A percentile compares a stretch with the other conserved stretches of the same genome.
These are phyloP conservation scores for Oreortyx pictus DNA, from an alignment of 2,797 vertebrate species.

Conservation along the genomic window DNA sequence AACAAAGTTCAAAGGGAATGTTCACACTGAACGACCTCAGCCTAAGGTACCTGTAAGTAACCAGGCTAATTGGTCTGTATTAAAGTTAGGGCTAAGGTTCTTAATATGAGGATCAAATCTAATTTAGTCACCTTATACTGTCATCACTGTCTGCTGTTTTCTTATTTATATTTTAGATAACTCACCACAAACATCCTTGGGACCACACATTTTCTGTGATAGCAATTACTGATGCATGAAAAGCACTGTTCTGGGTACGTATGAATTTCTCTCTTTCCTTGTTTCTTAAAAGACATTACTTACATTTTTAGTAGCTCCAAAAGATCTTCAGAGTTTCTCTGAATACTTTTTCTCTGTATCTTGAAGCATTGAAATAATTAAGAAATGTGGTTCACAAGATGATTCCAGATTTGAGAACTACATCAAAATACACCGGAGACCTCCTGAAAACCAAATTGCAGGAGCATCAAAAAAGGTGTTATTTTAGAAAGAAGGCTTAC, in stretches of 20 bases:
- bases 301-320: not conserved
- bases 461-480: not conserved
- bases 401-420: not conserved
- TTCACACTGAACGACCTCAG: not conserved
- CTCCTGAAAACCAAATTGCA: not conserved
- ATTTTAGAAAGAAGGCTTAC: not conserved
- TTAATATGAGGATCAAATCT: not conserved
- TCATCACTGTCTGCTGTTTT: not conserved
- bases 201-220: not conserved
- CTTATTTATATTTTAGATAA: not conserved
- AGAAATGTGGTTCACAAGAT: not conserved
- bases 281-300: not conserved
- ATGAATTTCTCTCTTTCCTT: not conserved
- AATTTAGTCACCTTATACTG: not conserved
- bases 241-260: not conserved
- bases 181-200: not conserved
- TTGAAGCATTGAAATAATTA: not conserved
- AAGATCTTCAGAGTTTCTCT: not conserved
- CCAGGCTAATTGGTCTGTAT: not conserved
- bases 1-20: not conserved
- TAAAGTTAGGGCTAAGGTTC: not conserved
- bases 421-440: not conserved
- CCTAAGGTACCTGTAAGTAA: not conserved
- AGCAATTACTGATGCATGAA: not conserved
- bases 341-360: not conserved